These are phyloP conservation scores for Pampusana beccarii DNA, from an alignment of 2,113 vertebrate species.

Conservation along the genomic window DNA sequence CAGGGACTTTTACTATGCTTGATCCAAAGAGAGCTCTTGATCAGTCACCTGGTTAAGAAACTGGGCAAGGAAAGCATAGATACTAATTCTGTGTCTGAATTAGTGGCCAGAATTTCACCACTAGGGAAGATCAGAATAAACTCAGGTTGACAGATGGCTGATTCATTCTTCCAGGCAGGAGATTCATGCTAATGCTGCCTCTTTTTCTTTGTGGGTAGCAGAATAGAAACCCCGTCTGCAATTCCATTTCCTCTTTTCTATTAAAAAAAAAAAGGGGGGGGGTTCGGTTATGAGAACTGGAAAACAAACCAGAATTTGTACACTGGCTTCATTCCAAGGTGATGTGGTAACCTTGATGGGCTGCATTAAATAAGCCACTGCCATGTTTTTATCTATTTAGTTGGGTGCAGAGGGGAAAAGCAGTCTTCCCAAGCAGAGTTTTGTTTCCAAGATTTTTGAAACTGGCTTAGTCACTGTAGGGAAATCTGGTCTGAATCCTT, in stretches of 20 bases:
- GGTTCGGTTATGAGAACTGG: background rate
- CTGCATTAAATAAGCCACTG: background rate
- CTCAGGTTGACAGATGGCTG: slow-evolving; percentile 23
- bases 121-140: background rate
- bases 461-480: slow-evolving; percentile 18
- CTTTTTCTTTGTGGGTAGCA: background rate
- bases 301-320: background rate
- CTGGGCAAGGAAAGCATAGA: background rate
- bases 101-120: background rate
- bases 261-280: background rate
- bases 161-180: slow-evolving; percentile 46
- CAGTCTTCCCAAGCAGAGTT: background rate
- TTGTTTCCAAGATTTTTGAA: background rate
- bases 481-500: slow-evolving; percentile 48
- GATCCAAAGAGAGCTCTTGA: background rate
- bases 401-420: background rate
- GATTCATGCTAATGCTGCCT: background rate
- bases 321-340: background rate
- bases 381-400: background rate
- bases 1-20: background rate
- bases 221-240: background rate
- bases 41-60: background rate
- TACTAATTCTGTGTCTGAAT: background rate
- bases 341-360: background rate
- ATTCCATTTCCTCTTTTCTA: background rate